These are phyloP conservation scores for Tetramorium alpestre DNA, from an alignment of 1,140 invertebrate species.

Conservation along the genomic window DNA sequence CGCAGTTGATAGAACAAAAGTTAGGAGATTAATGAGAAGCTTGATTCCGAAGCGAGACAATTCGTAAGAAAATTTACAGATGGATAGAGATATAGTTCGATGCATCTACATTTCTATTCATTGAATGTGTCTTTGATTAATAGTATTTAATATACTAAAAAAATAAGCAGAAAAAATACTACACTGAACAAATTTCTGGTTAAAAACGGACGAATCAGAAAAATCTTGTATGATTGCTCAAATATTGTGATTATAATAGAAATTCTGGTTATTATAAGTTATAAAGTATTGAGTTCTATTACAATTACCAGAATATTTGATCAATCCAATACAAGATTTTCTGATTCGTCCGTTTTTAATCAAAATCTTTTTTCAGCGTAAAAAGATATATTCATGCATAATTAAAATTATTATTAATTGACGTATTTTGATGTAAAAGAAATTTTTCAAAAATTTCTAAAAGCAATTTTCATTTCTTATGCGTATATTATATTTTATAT, in stretches of 20 bases:
- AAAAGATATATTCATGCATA: not conserved
- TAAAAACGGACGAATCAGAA: no score
- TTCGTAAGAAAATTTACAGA: slow-evolving; percentile 4
- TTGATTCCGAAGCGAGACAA: not conserved
- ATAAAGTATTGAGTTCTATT: no score
- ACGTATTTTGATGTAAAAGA: not conserved
- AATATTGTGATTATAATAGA: no score
- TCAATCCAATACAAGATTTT: no score
- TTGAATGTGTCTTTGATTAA: not conserved
- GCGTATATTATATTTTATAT: no score
- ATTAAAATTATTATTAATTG: not conserved
- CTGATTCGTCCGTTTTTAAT: no score
- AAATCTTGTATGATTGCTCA: no score
- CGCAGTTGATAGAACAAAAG: slow-evolving; percentile 22
- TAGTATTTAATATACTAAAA: not conserved
- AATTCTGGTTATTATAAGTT: no score
- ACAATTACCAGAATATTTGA: no score
- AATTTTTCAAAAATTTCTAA: not conserved
- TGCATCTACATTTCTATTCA: not conserved
- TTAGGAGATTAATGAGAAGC: slow-evolving; percentile 40
- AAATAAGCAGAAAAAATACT: no score
- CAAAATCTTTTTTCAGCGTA: no score
- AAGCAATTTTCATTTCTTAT: not conserved
- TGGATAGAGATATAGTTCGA: not conserved
- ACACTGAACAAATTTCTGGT: no score